These are phyloP conservation scores for Formica aserva DNA, from an alignment of 2,888 invertebrate species.

Conservation along the genomic window DNA sequence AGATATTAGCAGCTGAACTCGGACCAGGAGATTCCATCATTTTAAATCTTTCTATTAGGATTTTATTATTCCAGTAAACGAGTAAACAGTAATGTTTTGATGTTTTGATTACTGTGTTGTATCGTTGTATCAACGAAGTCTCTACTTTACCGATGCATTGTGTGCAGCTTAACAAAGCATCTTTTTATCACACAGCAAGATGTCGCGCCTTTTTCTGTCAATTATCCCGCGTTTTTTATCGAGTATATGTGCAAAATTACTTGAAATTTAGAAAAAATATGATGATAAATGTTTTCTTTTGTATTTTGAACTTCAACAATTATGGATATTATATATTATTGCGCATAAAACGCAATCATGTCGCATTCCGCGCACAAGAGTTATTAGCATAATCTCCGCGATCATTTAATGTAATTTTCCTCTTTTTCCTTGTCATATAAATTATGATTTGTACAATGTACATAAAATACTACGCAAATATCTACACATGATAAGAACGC, in stretches of 20 bases:
- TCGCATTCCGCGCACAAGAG: background rate
- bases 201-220: background rate
- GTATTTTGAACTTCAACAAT: background rate
- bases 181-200: background rate
- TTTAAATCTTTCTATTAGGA: background rate
- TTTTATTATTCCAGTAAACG: background rate
- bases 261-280: background rate
- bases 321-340: background rate
- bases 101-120: background rate
- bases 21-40: slow-evolving; percentile 52
- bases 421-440: background rate
- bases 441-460: background rate
- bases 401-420: background rate
- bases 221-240: background rate
- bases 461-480: background rate
- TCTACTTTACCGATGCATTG: background rate
- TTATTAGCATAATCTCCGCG: background rate
- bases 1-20: slow-evolving; percentile 44
- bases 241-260: background rate
- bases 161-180: background rate
- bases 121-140: background rate
- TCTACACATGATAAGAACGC: background rate
- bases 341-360: background rate
- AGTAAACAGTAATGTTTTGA: background rate
- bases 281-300: background rate